A percentile compares a stretch with the other conserved stretches of the same genome.
Conservation (phyloP, 2,113 vertebrate genomes). For the Ciconia stormi region DNA sequence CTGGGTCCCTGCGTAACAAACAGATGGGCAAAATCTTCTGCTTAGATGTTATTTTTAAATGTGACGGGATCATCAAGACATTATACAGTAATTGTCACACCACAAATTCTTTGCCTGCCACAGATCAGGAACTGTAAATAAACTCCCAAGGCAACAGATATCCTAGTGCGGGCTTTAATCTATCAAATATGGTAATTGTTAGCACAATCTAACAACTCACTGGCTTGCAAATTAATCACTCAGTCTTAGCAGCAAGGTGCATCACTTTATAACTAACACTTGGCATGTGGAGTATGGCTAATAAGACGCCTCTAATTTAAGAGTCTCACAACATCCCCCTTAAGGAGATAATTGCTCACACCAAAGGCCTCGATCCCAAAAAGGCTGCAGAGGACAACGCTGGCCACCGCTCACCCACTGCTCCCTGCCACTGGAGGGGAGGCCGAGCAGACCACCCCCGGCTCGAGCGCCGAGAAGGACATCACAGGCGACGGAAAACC, state of each 20-base stretch:
- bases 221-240: slow-evolving; percentile 62
- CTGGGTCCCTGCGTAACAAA: neutral
- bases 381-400: neutral
- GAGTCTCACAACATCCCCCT: neutral
- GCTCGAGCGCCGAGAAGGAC: neutral
- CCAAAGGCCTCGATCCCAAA: rapidly evolving
- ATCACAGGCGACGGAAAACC: neutral
- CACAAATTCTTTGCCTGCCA: neutral
- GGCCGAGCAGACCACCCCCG: neutral
- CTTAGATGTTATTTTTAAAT: neutral
- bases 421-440: neutral
- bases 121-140: slow-evolving; percentile 47
- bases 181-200: slow-evolving; percentile 64
- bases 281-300: slow-evolving; percentile 30
- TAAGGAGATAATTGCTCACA: neutral
- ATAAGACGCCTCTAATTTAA: slow-evolving; percentile 17
- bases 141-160: slow-evolving; percentile 28
- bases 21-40: neutral
- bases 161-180: slow-evolving; percentile 16
- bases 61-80: neutral
- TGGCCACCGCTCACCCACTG: rapidly evolving
- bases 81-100: neutral
- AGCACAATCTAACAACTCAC: slow-evolving; percentile 18
- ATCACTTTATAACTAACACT: slow-evolving; percentile 9
- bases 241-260: slow-evolving; percentile 59